Conservation (phyloP, 2,113 vertebrate species). For the Tyrannus savana region DNA sequence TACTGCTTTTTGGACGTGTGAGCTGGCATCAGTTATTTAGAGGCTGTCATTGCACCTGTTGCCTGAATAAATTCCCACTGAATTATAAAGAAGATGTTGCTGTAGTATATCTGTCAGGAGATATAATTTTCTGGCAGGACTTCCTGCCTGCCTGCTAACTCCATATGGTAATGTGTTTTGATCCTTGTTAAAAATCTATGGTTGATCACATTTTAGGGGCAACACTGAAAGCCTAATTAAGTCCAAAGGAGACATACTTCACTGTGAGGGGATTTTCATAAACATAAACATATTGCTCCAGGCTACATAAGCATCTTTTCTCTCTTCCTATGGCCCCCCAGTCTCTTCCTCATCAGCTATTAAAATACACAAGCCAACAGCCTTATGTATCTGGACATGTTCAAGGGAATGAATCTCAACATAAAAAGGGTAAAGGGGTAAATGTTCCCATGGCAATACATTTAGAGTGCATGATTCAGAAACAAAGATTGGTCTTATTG, state of each 20-base stretch:
- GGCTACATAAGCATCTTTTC: background rate
- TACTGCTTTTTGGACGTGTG: background rate
- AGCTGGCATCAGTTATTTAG: background rate
- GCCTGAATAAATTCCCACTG: background rate
- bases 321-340: background rate
- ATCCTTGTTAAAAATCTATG: constrained; percentile 4
- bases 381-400: background rate
- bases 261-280: background rate
- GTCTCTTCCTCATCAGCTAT: background rate
- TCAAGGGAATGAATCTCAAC: background rate
- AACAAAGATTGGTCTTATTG: background rate
- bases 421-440: background rate
- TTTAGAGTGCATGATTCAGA: background rate
- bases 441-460: background rate
- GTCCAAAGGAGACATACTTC: background rate
- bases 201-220: background rate
- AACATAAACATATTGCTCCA: background rate
- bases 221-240: background rate
- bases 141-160: constrained; percentile 10
- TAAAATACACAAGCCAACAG: background rate
- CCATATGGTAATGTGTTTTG: background rate
- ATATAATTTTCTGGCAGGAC: constrained; percentile 1
- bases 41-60: background rate
- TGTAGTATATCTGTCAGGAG: constrained; percentile 8
- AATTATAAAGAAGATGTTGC: constrained; percentile 11